Evolutionary conservation across 2,113 vertebrate genomes (phyloP), one percentile per base, ranked within the genome.

Genomic region (Rattus rattus): DNA sequence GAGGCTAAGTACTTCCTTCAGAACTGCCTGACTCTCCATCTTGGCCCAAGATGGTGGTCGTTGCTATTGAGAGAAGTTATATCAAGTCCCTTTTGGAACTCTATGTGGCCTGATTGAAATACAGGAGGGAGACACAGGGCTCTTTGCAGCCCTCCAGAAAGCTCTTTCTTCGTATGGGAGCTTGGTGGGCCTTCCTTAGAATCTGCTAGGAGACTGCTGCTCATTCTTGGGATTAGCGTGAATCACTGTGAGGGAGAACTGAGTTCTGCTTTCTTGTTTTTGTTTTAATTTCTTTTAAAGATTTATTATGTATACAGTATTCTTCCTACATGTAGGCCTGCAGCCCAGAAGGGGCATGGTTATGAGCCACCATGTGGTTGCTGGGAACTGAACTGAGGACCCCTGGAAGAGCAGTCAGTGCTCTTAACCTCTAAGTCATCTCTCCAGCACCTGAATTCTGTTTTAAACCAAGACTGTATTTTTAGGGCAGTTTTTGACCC

Each of bases 151-250:
- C 65, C 8, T 85, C 24, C 47, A 75, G 28, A 77, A 52, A 56
- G 30, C 33, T 85, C 30, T 97, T 39, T 94, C 28, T 72, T 88
- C 54, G 16, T 87, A 3, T 88, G 39, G 49, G 81, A 92, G 91
- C 49, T 70, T 90, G 22, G 17, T 1, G n/a, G 33, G 72, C 36
- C 36, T 67, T 91, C 87, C 39, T 33, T 19, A n/a, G 73, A 76
- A 56, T 43, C 43, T 94, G 36, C 77, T 4, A 14, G 36, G 39
- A 75, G 36, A 49, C 30, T 52, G 7, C 5, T 8, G 56, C 36
- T 47, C 13, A 28, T 5, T 28, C 16, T 85, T 22, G 33, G 65
- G 13, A 19, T 33, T 81, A 24, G 49, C 39, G 4, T 61, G 16
- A 14, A 59, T 65, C 69, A n/a, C 11, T 77, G 8, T 56, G 91